phyloP scores from a whole-genome alignment of 1,140 invertebrate genomes.

The Drosophila oshimai region DNA sequence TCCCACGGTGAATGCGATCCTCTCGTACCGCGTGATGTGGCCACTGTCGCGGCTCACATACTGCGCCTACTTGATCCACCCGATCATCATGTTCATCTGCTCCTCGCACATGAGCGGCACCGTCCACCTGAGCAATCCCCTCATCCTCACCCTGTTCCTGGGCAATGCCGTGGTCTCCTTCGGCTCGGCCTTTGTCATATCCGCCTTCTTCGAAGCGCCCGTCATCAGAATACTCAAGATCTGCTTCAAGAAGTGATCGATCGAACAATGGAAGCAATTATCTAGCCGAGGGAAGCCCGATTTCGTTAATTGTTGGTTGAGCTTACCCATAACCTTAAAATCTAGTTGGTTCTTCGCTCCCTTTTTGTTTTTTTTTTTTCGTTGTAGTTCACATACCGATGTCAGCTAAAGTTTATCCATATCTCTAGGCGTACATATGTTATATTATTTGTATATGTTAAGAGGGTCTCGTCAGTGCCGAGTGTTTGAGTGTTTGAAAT shows the following conservation, averaged over 20 bases:
- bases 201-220: constrained; percentile 90
- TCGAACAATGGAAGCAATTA: not conserved
- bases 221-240: constrained; percentile 90
- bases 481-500: constrained; percentile 20
- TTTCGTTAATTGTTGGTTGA: constrained; percentile 12
- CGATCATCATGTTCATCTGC: constrained; percentile 91
- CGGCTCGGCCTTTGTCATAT: constrained; percentile 89
- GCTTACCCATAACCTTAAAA: not conserved
- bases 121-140: constrained; percentile 88
- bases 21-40: constrained; percentile 91
- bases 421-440: constrained; percentile 11
- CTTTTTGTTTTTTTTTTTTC: constrained; percentile 5
- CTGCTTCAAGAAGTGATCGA: constrained; percentile 76
- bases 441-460: constrained; percentile 17
- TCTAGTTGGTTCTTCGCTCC: constrained; percentile 17
- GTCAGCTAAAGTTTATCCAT: constrained; percentile 1
- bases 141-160: constrained; percentile 89
- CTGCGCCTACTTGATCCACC: constrained; percentile 95
- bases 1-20: constrained; percentile 87
- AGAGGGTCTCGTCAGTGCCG: constrained; percentile 13
- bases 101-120: constrained; percentile 90
- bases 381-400: not conserved
- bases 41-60: constrained; percentile 95
- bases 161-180: constrained; percentile 91
- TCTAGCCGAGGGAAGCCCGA: constrained; percentile 10